Base-by-base conservation (phyloP, 2,888 invertebrate species). In the Deilephila porcellus region DNA sequence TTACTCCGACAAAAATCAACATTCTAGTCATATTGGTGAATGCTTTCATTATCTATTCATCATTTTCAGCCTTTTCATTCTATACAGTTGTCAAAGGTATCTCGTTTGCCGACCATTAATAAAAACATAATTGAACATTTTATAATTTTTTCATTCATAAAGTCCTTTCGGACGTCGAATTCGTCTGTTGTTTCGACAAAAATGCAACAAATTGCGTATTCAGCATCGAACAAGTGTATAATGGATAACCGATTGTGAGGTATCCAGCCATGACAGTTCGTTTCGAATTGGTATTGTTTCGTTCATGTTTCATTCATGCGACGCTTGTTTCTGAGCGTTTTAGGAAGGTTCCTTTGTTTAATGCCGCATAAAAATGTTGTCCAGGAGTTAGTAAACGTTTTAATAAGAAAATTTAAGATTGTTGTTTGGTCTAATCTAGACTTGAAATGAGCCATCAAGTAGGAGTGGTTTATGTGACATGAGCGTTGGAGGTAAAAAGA, bases 271-370 rank as follows among this genome's bases (percentile, higher is more conserved):
- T 25, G 25, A 25, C 14, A 52, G 52, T 34, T 20, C 6, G 25
- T n/a, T 52, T 6, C 25, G 52, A 67, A 67, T 52, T 67, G 20
- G 4, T 25, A 52, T 52, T 67, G 52, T 67, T 67, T 45, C n/a
- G 17, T 52, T 52, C 52, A 67, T 25, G 67, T 67, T 67, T 52
- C 67, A 52, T 67, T 67, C 67, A 52, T 64, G 20, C 52, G 25
- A 67, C 11, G n/a, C 37, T 20, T 14, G n/a, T 14, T 64, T 45
- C 14, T 20, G 67, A 52, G 25, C 56, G 17, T 19, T 56, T 56
- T 5, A n/a, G 17, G 5, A 37, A n/a, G 3, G 4, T 19, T 5
- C 37, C 37, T 64, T 64, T 37, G 37, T 64, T 60, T 20, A 11
- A 11, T 60, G 11, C 25, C 8, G 45, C 45, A 11, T 14, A 45